Base-by-base conservation (phyloP, 2,113 vertebrate species). In the Engystomops pustulosus region DNA sequence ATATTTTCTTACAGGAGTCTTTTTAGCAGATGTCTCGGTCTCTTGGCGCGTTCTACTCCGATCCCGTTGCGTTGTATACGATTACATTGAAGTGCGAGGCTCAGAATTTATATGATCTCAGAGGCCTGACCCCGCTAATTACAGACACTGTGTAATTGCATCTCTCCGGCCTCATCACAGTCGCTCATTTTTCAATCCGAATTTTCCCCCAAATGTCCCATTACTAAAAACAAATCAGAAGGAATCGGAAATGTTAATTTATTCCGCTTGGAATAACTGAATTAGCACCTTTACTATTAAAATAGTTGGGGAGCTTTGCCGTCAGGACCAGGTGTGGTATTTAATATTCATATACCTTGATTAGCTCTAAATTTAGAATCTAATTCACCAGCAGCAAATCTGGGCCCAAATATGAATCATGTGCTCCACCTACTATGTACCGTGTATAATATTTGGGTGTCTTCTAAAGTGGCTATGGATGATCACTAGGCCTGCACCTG, bases 131-230 rank as follows among this genome's bases (percentile, higher is more conserved):
- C 17, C 60, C 3, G 82, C 44, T 77, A 77, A 84, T 84, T 84
- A 84, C 78, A 84, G 74, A 51, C 20, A 14, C 12, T 68, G 44
- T 38, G 72, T 84, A 84, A 84, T 84, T 77, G 75, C 15, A 77
- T 84, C 82, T 84, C 82, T 51, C n/a, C 32, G 60, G 82, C 47
- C 60, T 68, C 82, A 68, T 84, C 82, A 34, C 72, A 49, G 15
- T 14, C 70, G 20, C 23, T 38, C 45, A 44, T 77, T 68, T 69
- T 77, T 53, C n/a, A 53, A 20, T 68, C n/a, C 8, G n/a, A 53
- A 77, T 45, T 51, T n/a, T 47, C 41, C 82, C 44, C 72, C 44
- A 51, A 55, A 75, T 78, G 72, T 34, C 74, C 72, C 58, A 41
- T 53, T 53, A 47, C 45, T 34, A 62, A 84, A n/a, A 84, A 78